Base-by-base conservation (phyloP, 2,113 vertebrate genomes). In the Dromas ardeola region DNA sequence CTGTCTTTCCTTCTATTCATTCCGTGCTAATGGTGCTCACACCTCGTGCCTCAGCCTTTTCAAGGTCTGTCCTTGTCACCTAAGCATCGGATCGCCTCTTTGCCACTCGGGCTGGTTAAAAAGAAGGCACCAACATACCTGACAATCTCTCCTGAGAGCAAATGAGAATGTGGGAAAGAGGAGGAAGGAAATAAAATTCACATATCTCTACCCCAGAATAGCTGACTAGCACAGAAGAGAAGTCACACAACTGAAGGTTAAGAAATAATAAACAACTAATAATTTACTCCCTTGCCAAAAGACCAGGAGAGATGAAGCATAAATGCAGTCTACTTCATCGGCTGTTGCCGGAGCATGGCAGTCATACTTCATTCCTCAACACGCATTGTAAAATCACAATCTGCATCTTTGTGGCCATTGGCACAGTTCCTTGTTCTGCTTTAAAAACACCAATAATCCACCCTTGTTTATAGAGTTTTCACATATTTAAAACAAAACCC, bases 211-310 rank as follows among this genome's bases (percentile, higher is more conserved):
- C 45, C 23, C 25, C 18, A 70, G 40, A 95, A 84, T 10, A 94
- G 81, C 91, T 93, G 88, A 92, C 88, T 58, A 71, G 36, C 9
- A 55, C 62, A 95, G 53, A 95, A 91, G 87, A 49, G 20, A 96
- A 97, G 78, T 84, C 49, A 93, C 56, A 53, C 62, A 65, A 65
- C 36, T 59, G 85, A 97, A 94, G 81, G 90, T 91, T 96, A 95
- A 89, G 69, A 87, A 96, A 91, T 63, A 96, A 95, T 62, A 92
- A 95, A 95, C 88, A 95, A 87, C 47, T 92, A 94, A 79, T 91
- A 95, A 88, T 72, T 91, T 95, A 89, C 55, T 87, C 77, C 65
- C 49, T 61, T 83, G 50, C 67, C 96, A 81, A 96, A 96, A 82
- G 76, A 22, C 43, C 58, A 82, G 50, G 59, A 83, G 83, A 92